A percentile compares a stretch with the other conserved stretches of the same genome.
Conservation (phyloP, 92 coral and sea anemone genomes). For the Paramuricea clavata region DNA sequence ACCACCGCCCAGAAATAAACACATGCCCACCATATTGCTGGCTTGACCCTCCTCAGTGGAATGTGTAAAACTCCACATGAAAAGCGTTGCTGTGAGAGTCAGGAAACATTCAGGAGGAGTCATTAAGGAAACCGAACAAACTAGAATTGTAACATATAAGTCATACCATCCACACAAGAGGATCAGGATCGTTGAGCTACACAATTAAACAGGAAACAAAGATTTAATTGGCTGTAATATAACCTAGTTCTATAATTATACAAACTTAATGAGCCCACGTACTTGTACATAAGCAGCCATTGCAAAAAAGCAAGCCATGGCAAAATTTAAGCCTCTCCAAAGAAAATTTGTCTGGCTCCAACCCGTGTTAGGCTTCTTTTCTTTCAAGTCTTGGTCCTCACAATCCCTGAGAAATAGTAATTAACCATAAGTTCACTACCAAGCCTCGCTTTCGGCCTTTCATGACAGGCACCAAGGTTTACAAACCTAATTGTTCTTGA, state of each 20-base stretch:
- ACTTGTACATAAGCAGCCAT: conserved; percentile 92
- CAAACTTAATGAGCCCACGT: not conserved
- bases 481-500: too few relatives aligned
- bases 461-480: not conserved
- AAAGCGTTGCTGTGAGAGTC: too few relatives aligned
- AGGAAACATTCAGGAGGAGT: not conserved
- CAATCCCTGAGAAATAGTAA: not conserved
- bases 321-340: conserved; percentile 78
- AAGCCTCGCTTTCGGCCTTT: too few relatives aligned
- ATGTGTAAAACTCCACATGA: not conserved
- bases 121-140: not conserved
- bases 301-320: conserved; percentile 79
- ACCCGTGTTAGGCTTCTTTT: not conserved
- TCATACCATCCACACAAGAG: conserved; percentile 81
- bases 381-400: not conserved
- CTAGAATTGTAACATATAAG: not conserved
- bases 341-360: not conserved
- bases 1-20: too few relatives aligned
- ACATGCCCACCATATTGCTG: too few relatives aligned
- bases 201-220: not conserved
- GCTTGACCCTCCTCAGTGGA: too few relatives aligned
- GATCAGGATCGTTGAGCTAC: conserved; percentile 87
- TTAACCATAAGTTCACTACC: not conserved
- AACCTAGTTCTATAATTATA: not conserved
- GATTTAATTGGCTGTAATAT: not conserved